A percentile compares a stretch with the other conserved stretches of the same genome.
These are phyloP conservation scores for Prietella phreatophila DNA, from an alignment of 2,113 vertebrate species.

Conservation along the genomic window DNA sequence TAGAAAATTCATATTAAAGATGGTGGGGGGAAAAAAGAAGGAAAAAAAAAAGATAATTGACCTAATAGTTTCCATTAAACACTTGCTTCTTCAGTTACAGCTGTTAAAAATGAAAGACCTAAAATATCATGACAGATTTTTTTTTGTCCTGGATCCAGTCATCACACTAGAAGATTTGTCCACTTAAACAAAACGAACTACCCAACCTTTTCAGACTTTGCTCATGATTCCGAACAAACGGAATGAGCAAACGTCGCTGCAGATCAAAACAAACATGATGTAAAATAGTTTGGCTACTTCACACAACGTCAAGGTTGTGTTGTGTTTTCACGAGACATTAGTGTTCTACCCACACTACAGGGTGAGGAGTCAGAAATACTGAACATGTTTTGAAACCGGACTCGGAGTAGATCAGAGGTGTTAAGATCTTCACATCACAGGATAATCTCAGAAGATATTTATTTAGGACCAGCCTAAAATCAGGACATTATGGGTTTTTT, in stretches of 20 bases:
- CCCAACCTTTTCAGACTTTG: not conserved
- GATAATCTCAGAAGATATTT: not conserved
- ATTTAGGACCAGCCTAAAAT: not conserved
- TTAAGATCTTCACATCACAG: not conserved
- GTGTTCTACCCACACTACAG: not conserved
- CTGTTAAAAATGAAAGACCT: not conserved
- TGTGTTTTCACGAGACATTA: not conserved
- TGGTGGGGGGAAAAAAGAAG: rapidly evolving
- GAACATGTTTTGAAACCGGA: not conserved
- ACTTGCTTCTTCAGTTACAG: not conserved
- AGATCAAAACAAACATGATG: not conserved
- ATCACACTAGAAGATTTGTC: not conserved
- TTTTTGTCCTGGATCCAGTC: not conserved
- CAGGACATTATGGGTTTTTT: not conserved
- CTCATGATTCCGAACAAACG: not conserved
- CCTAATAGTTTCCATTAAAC: not conserved
- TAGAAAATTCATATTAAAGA: not conserved
- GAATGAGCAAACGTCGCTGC: not conserved
- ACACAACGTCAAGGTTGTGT: not conserved
- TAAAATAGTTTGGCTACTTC: not conserved
- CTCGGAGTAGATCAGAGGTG: not conserved
- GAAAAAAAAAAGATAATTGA: not conserved
- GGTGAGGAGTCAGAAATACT: not conserved
- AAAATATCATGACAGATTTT: not conserved
- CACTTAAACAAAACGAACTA: not conserved